phyloP scores from a whole-genome alignment of 92 coral and sea anemone species.

The Anthopleura xanthogrammica region DNA sequence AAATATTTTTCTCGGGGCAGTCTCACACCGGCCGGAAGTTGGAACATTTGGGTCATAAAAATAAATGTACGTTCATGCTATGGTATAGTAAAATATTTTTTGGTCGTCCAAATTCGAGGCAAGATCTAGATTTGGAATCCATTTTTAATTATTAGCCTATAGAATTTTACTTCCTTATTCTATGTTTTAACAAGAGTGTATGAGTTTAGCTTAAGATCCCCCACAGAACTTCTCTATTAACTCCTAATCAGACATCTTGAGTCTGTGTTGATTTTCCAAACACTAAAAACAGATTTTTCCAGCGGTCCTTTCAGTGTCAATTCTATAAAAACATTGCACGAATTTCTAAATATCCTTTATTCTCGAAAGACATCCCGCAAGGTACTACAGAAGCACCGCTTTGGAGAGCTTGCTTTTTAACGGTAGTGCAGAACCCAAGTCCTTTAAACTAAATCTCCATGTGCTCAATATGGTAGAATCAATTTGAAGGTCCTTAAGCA shows the following conservation, averaged over 20 bases:
- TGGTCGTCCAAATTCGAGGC: neutral
- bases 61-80: neutral
- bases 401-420: conserved; percentile 2
- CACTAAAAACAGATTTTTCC: neutral
- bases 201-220: neutral
- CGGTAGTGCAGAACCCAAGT: neutral
- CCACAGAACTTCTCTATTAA: neutral
- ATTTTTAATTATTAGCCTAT: neutral
- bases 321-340: neutral
- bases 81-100: neutral
- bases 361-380: conserved; percentile 9
- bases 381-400: conserved; percentile 7
- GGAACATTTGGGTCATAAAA: neutral
- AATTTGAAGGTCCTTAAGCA: conserved; percentile 5
- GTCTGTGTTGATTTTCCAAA: neutral
- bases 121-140: neutral
- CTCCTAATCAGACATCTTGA: neutral
- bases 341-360: neutral
- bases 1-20: neutral
- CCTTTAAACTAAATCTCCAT: conserved; percentile 9
- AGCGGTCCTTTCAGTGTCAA: neutral
- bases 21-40: neutral
- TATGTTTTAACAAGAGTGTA: neutral
- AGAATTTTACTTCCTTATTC: neutral
- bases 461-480: conserved; percentile 4